Evolutionary conservation across 2,888 invertebrate genomes (phyloP), one percentile per base, ranked within the genome.

Genomic region (Tetragonula carbonaria): DNA sequence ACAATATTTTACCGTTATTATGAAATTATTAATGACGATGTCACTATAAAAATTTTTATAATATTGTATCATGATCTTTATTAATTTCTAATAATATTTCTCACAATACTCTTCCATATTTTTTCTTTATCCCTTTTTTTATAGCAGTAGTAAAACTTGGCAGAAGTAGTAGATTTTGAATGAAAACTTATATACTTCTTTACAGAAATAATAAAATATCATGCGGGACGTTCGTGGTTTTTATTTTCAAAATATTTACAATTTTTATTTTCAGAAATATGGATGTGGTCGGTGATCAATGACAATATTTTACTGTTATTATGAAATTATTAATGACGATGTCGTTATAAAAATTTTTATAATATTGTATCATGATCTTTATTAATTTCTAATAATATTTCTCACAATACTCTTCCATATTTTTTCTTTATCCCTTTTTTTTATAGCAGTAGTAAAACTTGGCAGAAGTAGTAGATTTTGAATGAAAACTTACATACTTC

Each of bases 211-310:
- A 59, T 62, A 4, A 28, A 28, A 16, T 8, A 28, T 28, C 18
- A 16, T 16, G 4, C 18, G 16, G 28, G n/a, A 23, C 28, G 2
- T 16, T 28, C 8, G 18, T 62, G 8, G 28, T 28, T 62, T 28
- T 62, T 28, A 62, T 62, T 62, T 28, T 28, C 28, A 23, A 62
- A 21, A 16, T 28, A 4, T 18, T 28, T 28, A 28, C 8, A 18
- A 62, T 62, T 28, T 62, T 62, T 28, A 62, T 62, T 62, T 62
- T 62, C 18, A 62, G 18, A 8, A 62, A 62, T 28, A 62, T 62
- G 62, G 4, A 28, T 62, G 8, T 11, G 72, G 45, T 51, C 45
- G 51, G 33, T 76, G 72, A 78, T 72, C 68, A 23, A 72, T n/a
- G 16, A 23, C 28, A 1, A 28, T 28, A 28, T 28, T 28, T 28